These are phyloP conservation scores for Ptychoptera contaminata DNA, from an alignment of 2,888 invertebrate species.

Conservation along the genomic window DNA sequence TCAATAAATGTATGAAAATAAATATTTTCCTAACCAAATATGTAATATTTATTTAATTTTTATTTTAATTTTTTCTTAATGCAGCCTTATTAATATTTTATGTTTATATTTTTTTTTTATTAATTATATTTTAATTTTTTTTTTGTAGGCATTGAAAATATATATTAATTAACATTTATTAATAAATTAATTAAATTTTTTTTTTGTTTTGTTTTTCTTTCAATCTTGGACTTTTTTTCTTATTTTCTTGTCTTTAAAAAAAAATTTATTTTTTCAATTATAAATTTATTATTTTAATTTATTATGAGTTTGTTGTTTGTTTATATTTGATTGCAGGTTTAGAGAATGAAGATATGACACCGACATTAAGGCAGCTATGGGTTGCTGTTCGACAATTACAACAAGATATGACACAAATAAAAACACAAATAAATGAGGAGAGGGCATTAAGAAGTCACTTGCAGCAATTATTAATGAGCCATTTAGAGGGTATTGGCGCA, in stretches of 20 bases:
- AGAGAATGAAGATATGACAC: slow-evolving; percentile 32
- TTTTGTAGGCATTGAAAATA: too few species aligned
- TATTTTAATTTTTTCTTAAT: too few species aligned
- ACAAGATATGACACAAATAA: slow-evolving; percentile 30
- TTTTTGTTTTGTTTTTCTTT: background rate
- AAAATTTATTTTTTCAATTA: background rate
- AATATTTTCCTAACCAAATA: too few species aligned
- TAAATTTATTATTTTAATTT: background rate
- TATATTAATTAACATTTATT: too few species aligned
- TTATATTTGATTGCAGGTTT: slow-evolving; percentile 19
- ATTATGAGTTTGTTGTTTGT: slow-evolving; percentile 1
- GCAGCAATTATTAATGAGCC: slow-evolving; percentile 30
- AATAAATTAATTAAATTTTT: background rate
- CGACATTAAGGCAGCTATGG: slow-evolving; percentile 30
- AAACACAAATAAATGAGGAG: slow-evolving; percentile 31
- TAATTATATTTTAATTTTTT: too few species aligned
- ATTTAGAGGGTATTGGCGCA: slow-evolving; percentile 21
- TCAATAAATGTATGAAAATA: too few species aligned
- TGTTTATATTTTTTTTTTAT: too few species aligned
- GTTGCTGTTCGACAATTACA: slow-evolving; percentile 29
- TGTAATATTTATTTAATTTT: too few species aligned
- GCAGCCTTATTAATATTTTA: too few species aligned
- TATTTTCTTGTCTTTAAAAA: background rate
- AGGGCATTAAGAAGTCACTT: slow-evolving; percentile 27
- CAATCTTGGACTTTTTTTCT: background rate